phyloP scores from a whole-genome alignment of 1,140 invertebrate species.

The Panagrolaimus sp. region DNA sequence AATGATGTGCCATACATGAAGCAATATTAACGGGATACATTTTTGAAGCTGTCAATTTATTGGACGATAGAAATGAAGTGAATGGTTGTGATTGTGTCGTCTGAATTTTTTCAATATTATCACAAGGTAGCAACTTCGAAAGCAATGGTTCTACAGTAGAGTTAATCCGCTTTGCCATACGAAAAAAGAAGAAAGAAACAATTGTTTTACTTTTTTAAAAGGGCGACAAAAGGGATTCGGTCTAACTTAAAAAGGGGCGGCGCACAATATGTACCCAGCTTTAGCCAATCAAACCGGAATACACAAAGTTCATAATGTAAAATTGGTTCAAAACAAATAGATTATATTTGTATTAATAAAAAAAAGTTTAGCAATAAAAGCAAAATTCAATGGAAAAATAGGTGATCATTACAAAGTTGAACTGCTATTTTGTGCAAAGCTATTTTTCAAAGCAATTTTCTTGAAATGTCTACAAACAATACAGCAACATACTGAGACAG shows the following conservation, averaged over 20 bases:
- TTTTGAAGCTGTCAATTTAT: neutral
- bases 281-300: too few relatives aligned
- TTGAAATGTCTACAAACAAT: too few relatives aligned
- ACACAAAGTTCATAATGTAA: too few relatives aligned
- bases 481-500: too few relatives aligned
- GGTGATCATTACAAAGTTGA: neutral
- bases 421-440: conserved; percentile 1
- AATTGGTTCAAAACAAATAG: neutral
- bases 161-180: conserved; percentile 10
- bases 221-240: neutral
- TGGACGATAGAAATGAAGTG: neutral
- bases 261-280: neutral
- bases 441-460: too few relatives aligned
- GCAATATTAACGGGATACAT: conserved; percentile 9
- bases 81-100: neutral
- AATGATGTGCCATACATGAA: conserved; percentile 14
- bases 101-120: neutral
- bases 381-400: neutral
- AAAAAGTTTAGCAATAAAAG: neutral
- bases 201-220: neutral
- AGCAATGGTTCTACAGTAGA: neutral
- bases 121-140: neutral
- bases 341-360: neutral
- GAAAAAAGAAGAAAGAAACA: neutral
- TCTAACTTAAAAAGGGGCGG: neutral